Base-by-base conservation (phyloP, 2,888 invertebrate species). In the Nudaria mundana region DNA sequence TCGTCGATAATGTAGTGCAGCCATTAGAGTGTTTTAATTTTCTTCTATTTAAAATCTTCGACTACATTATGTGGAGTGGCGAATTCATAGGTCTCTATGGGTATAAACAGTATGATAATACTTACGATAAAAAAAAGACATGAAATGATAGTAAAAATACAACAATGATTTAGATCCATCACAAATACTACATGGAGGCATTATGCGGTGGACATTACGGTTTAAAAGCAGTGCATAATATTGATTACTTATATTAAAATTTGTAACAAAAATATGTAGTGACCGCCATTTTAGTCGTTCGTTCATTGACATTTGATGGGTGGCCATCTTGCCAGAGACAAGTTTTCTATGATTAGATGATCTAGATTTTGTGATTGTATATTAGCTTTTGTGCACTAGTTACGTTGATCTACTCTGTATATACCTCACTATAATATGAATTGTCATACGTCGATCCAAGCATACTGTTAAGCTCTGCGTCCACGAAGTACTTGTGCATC, bases 401-500 rank as follows among this genome's bases (percentile, higher is more conserved):
- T 36, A 22, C 24, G 18, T 52, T 57, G 51, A 56, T 63, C 56
- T 70, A 65, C 48, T 61, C 51, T 53, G 63, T 87, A 83, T 58
- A 56, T 89, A 89, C 89, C 89, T 90, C 88, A 50, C 68, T 67
- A 71, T 82, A 87, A 34, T 89, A 89, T 68, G 82, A 73, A 80
- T 71, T 90, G 71, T 92, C 91, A 86, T 91, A 91, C 69, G 89
- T 86, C 51, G 91, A 84, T 81, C 91, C 91, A 81, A 92, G 90
- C 92, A 94, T 92, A 81, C 93, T 92, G 84, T 93, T 93, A 88
- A 94, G 92, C 90, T 94, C 94, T 69, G 94, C 94, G 77, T 94
- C 94, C 92, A 94, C 92, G 91, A 93, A 94, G 91, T 94, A 93
- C 84, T 92, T 93, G 91, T 93, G 93, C 92, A 93, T 93, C 91